Percentiles rank a stretch among this genome's conserved stretches.
phyloP scores from a whole-genome alignment of 2,888 invertebrate genomes.

The Helicoverpa assulta region DNA sequence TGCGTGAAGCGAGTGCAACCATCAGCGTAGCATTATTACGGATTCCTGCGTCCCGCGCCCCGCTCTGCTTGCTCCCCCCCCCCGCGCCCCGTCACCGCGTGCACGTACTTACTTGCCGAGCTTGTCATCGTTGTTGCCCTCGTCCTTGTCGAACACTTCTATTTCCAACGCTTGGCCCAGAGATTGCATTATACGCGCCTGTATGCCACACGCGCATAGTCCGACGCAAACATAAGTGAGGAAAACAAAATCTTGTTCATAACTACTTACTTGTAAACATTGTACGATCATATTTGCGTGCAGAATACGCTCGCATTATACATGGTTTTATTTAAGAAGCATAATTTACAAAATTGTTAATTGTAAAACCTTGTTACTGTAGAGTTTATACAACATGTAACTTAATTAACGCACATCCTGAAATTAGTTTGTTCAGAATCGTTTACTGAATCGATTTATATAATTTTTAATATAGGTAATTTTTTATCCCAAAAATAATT shows the following conservation, averaged over 20 bases:
- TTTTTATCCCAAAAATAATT: too few relatives aligned
- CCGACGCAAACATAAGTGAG: constrained; percentile 87
- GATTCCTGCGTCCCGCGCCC: constrained; percentile 22
- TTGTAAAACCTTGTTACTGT: constrained; percentile 42
- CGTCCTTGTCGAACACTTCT: constrained; percentile 96
- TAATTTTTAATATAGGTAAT: too few relatives aligned
- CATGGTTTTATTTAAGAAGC: constrained; percentile 20
- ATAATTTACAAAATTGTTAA: constrained; percentile 15
- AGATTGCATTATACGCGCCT: constrained; percentile 91
- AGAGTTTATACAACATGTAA: too few relatives aligned
- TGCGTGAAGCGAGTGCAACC: constrained; percentile 68
- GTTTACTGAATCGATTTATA: too few relatives aligned
- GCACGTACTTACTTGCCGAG: constrained; percentile 94
- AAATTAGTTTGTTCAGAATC: too few relatives aligned
- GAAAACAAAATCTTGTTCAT: constrained; percentile 86
- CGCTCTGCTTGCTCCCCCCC: constrained; percentile 1
- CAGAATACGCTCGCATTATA: constrained; percentile 41
- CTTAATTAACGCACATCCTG: too few relatives aligned
- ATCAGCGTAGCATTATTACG: constrained; percentile 53
- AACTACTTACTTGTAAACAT: constrained; percentile 64
- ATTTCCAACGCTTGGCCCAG: constrained; percentile 94
- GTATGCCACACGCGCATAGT: constrained; percentile 81
- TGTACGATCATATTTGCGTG: constrained; percentile 45
- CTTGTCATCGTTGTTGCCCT: constrained; percentile 95
- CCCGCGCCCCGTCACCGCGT: constrained; percentile 53